These are phyloP conservation scores for Brevimyrus niger DNA, from an alignment of 2,113 vertebrate species.

Conservation along the genomic window DNA sequence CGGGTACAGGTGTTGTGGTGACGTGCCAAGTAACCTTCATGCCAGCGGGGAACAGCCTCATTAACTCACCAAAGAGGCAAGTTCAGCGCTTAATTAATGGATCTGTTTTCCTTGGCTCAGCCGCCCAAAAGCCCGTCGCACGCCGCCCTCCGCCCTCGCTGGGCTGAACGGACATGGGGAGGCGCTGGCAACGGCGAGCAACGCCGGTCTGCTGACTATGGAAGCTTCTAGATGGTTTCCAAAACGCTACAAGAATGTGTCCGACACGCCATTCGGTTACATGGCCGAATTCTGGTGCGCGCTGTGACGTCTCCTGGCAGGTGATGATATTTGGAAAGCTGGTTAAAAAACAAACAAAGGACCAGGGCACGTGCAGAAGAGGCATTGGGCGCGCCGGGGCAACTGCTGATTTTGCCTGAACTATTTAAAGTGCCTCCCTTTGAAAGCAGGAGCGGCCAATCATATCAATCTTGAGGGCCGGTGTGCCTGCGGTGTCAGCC, in stretches of 20 bases:
- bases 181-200: background rate
- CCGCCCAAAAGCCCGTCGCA: background rate
- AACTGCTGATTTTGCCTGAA: no score
- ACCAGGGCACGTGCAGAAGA: background rate
- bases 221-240: background rate
- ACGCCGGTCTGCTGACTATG: background rate
- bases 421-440: background rate
- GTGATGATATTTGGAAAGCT: background rate
- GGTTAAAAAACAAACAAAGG: background rate
- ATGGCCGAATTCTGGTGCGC: background rate
- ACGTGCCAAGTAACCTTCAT: constrained; percentile 9
- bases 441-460: no score
- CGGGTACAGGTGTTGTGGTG: constrained; percentile 8
- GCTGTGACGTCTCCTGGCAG: background rate
- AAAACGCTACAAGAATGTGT: background rate
- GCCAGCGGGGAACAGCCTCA: constrained; percentile 14
- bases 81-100: constrained; percentile 19
- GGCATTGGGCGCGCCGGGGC: no score
- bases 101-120: constrained; percentile 7
- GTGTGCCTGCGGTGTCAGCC: no score
- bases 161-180: background rate
- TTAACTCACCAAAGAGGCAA: constrained; percentile 14
- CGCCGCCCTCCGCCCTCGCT: no score
- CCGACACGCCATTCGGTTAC: background rate
- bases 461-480: no score